Evolutionary conservation across 2,888 invertebrate species (phyloP), one percentile per base, ranked within the genome.

Genomic region (Scaptomyza parva): DNA sequence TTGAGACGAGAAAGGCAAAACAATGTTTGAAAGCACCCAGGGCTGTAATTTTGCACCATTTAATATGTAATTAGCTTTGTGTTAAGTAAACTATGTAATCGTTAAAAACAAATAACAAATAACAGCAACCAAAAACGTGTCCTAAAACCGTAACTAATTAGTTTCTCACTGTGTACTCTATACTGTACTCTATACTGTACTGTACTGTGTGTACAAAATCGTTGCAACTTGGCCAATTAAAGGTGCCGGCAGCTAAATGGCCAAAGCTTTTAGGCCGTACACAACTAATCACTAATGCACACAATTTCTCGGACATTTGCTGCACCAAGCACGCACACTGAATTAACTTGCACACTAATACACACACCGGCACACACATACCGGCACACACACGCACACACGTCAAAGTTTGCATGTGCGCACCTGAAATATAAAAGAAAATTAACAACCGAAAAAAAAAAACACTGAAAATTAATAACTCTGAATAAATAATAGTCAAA

Each of bases 21-120:
- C 90, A 89, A 90, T 90, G 89, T 83, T 89, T 78, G 79, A 64
- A 88, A 88, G 86, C 89, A 89, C 89, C 90, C 86, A 89, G 89
- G 90, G 90, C 90, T 87, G 90, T 90, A 89, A 89, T 90, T 88
- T 87, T 89, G 90, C 90, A 90, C 90, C 88, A 90, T 83, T 88
- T 88, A 84, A 80, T 86, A 86, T 86, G 79, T 88, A 89, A 86
- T 85, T 86, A 87, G 87, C 75, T 88, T 88, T 88, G 89, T 88
- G 87, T 88, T 88, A 88, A 89, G 89, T 89, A 83, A 86, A 86
- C 78, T 69, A 73, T 72, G 53, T 73, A 76, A 71, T 73, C 66
- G 76, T 73, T 70, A 73, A 63, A 48, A 64, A 64, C 40, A 64
- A 64, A 14, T 22, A 43, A 28, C 45, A 45, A 70, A 64, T 30